Conservation (phyloP, 2,797 vertebrate genomes). For the Peromyscus eremicus region DNA sequence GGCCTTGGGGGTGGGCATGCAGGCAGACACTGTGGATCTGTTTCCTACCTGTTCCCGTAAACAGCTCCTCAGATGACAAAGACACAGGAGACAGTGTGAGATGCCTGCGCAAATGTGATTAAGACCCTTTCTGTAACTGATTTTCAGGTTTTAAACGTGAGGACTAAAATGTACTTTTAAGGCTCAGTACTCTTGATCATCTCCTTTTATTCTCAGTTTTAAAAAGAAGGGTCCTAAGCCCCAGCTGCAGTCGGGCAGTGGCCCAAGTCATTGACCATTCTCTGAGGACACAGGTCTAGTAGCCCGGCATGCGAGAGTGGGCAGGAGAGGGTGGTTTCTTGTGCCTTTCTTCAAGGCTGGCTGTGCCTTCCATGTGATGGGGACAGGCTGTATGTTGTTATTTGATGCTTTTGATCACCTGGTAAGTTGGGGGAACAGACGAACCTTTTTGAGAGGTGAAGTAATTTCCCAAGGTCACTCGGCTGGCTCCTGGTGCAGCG, state of each 20-base stretch:
- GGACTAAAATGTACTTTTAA: slow-evolving; percentile 22
- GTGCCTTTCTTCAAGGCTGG: not conserved
- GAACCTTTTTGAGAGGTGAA: not conserved
- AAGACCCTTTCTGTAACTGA: not conserved
- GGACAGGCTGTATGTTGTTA: not conserved
- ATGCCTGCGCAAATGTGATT: slow-evolving; percentile 15
- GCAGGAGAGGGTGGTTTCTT: too few species aligned
- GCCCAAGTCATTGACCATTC: not conserved
- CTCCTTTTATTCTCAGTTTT: not conserved
- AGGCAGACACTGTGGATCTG: not conserved
- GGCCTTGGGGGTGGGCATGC: not conserved
- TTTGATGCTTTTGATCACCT: not conserved
- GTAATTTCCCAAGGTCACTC: not conserved
- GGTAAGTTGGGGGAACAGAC: not conserved
- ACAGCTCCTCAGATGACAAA: not conserved
- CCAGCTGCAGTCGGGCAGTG: not conserved
- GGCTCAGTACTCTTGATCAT: not conserved
- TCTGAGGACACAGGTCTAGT: not conserved
- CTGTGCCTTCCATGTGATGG: not conserved
- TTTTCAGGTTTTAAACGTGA: not conserved
- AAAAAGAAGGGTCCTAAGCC: not conserved
- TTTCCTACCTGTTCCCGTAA: not conserved
- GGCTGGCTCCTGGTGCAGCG: not conserved
- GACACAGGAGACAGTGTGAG: not conserved
- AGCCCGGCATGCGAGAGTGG: not conserved